phyloP scores from a whole-genome alignment of 2,888 invertebrate species.

The Drosophila quinaria region DNA sequence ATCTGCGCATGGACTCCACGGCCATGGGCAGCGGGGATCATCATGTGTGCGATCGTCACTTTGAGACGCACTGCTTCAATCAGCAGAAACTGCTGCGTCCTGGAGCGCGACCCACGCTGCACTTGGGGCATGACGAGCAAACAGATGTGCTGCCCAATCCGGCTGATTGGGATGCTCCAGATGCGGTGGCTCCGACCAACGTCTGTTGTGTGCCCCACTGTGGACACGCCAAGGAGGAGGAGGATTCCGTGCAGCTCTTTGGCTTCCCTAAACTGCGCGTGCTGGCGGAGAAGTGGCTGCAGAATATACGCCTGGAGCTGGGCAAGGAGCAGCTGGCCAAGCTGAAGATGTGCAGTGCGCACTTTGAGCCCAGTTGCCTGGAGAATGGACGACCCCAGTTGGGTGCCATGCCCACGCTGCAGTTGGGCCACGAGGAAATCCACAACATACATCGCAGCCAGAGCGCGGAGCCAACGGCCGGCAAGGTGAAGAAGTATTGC shows the following conservation, averaged over 20 bases:
- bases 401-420: conserved; percentile 71
- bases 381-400: conserved; percentile 41
- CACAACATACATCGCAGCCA: conserved; percentile 35
- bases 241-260: conserved; percentile 39
- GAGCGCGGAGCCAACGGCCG: not conserved
- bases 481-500: conserved; percentile 26
- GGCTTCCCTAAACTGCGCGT: conserved; percentile 55
- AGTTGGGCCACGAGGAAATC: conserved; percentile 62
- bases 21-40: conserved; percentile 31
- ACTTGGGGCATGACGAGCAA: conserved; percentile 61
- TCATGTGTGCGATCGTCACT: conserved; percentile 75
- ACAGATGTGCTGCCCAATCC: conserved; percentile 65
- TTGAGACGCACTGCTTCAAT: conserved; percentile 67
- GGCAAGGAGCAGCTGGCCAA: conserved; percentile 25
- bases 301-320: conserved; percentile 60
- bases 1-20: conserved; percentile 47
- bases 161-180: conserved; percentile 17
- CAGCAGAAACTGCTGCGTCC: conserved; percentile 39
- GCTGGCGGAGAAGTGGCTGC: conserved; percentile 66
- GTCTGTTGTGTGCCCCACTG: conserved; percentile 68
- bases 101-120: conserved; percentile 73
- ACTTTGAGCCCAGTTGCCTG: conserved; percentile 62
- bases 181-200: conserved; percentile 11
- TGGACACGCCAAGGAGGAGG: conserved; percentile 20
- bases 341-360: conserved; percentile 62